Base-by-base conservation (phyloP, 2,888 invertebrate genomes). In the Agrochola lota region DNA sequence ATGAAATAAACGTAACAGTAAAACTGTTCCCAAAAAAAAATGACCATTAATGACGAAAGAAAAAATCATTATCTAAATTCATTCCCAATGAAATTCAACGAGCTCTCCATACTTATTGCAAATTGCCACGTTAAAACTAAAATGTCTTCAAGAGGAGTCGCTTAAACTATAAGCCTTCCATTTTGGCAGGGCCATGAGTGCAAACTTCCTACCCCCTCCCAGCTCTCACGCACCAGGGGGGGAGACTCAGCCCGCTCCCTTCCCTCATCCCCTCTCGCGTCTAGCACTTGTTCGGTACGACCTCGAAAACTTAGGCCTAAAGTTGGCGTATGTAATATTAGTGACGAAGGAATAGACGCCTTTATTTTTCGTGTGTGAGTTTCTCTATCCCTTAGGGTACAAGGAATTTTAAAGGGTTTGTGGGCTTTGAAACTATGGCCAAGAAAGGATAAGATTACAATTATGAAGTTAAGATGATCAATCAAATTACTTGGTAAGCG, bases 281-380 rank as follows among this genome's bases (percentile, higher is more conserved):
- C 95, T 95, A 94, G 94, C 94, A 92, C 92, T 93, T 92, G 91
- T 91, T 91, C 89, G 86, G 88, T 89, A 87, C 94, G 95, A 94
- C 95, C 95, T 94, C 94, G 93, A 95, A 94, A 95, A 94, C 91
- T 94, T 92, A 89, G 91, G 91, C 90, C 91, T 89, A 78, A 86
- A 85, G 85, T 87, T 82, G 77, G 74, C 78, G 77, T 79, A 80
- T 85, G 82, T 86, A 84, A 88, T 83, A 87, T 86, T 78, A 81
- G 85, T 88, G 79, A 85, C 77, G 83, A 79, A 75, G 84, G 73
- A 85, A 77, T 76, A 74, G 72, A 79, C 60, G 73, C 80, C 85
- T 78, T 49, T 84, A 84, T 88, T 88, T 83, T 75, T 84, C 78
- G 77, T 80, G 66, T 78, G 77, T 78, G 68, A 62, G 68, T 80